Base-by-base conservation (phyloP, 2,888 invertebrate species). In the Trisateles emortualis region DNA sequence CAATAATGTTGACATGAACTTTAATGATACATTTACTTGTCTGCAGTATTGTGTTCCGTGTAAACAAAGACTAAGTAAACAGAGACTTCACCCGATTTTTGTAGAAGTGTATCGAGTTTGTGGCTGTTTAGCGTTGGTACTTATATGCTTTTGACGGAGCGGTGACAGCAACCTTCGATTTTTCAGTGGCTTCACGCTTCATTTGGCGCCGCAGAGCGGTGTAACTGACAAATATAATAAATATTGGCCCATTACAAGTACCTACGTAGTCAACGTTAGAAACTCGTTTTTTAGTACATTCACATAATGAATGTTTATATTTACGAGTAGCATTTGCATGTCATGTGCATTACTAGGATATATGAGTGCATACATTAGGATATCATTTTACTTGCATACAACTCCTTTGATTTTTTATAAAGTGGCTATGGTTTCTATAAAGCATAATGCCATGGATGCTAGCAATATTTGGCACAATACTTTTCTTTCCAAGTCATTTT, bases 1-100 rank as follows among this genome's bases (percentile, higher is more conserved):
- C 36, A 47, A 38, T 10, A 54, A 48, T 75, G 64, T 75, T 69
- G 68, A 65, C 65, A 62, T 73, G 72, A 74, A 76, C 73, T 76
- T 71, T 64, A 72, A 69, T 64, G 64, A 58, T 53, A 50, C 54
- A 61, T 59, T 57, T 51, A 41, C 58, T 54, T 56, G 53, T 44
- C 56, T 42, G 50, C 43, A 36, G 32, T 42, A 4, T 11, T 33
- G 29, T 61, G 59, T 64, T 58, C 53, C 39, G 42, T 38, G 38
- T 59, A 57, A 62, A 55, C 59, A 58, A 56, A 57, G 9, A 11
- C 9, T 9, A 38, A n/a, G n/a, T n/a, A n/a, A 22, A 17, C 6
- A 1, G 19, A 13, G 4, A 19, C n/a, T 11, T 39, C 1, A n/a
- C n/a, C n/a, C n/a, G n/a, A 11, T 39, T 22, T 24, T 24, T 24